These are phyloP conservation scores for Eleutherodactylus coqui DNA, from an alignment of 2,797 vertebrate species.

Conservation along the genomic window DNA sequence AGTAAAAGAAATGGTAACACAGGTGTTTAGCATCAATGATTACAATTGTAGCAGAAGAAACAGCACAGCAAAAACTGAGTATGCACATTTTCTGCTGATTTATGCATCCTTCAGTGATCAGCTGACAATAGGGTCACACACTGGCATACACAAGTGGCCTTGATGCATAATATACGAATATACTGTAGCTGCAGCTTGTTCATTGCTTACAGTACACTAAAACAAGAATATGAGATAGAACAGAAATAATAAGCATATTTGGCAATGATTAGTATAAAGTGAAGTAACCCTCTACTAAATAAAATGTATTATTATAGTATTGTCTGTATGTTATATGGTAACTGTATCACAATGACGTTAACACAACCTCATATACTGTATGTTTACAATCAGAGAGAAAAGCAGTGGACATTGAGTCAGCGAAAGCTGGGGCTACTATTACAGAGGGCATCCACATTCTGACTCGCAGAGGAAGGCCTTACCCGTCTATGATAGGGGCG, in stretches of 20 bases:
- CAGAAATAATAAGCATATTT: background rate
- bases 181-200: background rate
- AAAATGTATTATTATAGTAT: background rate
- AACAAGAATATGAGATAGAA: background rate
- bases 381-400: too few relatives aligned
- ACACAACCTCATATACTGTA: too few relatives aligned
- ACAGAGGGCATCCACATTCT: too few relatives aligned
- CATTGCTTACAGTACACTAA: background rate
- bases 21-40: constrained; percentile 31
- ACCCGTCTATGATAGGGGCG: too few relatives aligned
- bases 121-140: background rate
- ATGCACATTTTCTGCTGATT: constrained; percentile 18
- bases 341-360: too few relatives aligned
- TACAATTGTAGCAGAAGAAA: constrained; percentile 5
- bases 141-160: background rate
- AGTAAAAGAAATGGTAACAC: background rate
- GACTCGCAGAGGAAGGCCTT: too few relatives aligned
- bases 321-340: background rate
- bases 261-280: background rate
- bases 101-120: background rate
- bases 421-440: too few relatives aligned
- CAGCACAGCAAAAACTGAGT: constrained; percentile 18
- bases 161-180: background rate
- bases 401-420: too few relatives aligned
- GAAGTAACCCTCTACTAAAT: background rate